These are phyloP conservation scores for Resseliella maxima DNA, from an alignment of 2,888 invertebrate species.

Conservation along the genomic window DNA sequence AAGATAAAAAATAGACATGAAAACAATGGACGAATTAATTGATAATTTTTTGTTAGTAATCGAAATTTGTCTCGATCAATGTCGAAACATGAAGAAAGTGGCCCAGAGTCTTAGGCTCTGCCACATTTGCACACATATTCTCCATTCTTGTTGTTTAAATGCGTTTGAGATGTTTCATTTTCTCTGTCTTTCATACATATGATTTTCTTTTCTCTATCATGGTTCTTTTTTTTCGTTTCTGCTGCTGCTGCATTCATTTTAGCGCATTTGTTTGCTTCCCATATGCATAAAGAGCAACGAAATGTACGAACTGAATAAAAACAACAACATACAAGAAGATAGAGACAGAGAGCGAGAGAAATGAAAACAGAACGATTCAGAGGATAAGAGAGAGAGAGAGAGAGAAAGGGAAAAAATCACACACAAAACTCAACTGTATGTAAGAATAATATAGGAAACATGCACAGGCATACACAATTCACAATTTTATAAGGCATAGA, in stretches of 20 bases:
- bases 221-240: too few species aligned
- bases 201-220: slow-evolving; percentile 27
- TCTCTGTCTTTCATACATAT: slow-evolving; percentile 49
- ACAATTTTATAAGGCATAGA: not conserved
- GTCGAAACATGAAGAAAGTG: not conserved
- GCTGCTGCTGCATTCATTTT: not conserved
- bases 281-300: slow-evolving; percentile 2
- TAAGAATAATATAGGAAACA: slow-evolving; percentile 43
- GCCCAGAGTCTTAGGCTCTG: not conserved
- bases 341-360: not conserved
- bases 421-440: not conserved
- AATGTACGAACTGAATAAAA: not conserved
- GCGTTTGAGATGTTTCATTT: not conserved
- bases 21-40: too few species aligned
- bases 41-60: too few species aligned
- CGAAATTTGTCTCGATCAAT: too few species aligned
- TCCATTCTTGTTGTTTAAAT: not conserved
- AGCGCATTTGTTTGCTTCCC: not conserved
- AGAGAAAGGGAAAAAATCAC: not conserved
- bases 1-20: not conserved
- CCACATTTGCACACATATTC: not conserved
- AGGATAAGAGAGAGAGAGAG: not conserved
- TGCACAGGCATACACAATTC: slow-evolving; percentile 35
- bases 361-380: not conserved
- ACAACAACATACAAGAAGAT: too few species aligned